phyloP scores from a whole-genome alignment of 2,797 vertebrate genomes.

The Knipowitschia caucasica region DNA sequence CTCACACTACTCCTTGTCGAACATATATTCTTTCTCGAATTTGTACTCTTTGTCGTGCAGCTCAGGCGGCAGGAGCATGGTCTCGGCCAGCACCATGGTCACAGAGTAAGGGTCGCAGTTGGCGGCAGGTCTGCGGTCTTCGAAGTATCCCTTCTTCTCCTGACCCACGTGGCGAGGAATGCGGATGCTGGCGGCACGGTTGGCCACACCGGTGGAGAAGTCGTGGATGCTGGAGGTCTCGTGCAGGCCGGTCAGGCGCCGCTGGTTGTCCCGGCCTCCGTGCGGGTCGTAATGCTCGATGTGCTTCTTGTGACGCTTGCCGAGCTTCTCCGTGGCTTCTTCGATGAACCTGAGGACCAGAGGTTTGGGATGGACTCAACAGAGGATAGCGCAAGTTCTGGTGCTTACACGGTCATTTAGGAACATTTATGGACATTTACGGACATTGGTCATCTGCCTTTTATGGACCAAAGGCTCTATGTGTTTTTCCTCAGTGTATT shows the following conservation, averaged over 20 bases:
- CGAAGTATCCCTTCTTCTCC: slow-evolving; percentile 80
- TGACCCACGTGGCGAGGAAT: slow-evolving; percentile 83
- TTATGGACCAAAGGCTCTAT: too few species aligned
- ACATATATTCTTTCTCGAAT: not conserved
- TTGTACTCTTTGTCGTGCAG: not conserved
- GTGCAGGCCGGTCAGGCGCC: slow-evolving; percentile 80
- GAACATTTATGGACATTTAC: too few species aligned
- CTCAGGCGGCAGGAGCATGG: slow-evolving; percentile 62
- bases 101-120: slow-evolving; percentile 89
- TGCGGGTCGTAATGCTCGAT: slow-evolving; percentile 79
- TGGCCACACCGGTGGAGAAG: slow-evolving; percentile 80
- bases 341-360: slow-evolving; percentile 75
- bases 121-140: slow-evolving; percentile 84
- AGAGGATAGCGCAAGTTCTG: not conserved
- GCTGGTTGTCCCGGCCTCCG: slow-evolving; percentile 80
- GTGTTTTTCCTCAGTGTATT: too few species aligned
- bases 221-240: slow-evolving; percentile 81
- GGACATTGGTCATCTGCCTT: too few species aligned
- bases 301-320: slow-evolving; percentile 75
- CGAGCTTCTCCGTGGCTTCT: slow-evolving; percentile 78
- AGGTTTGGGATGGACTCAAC: too few species aligned
- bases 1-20: not conserved
- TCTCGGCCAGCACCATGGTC: slow-evolving; percentile 72
- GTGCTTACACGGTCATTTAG: too few species aligned
- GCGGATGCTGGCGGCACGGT: slow-evolving; percentile 81